Conservation (phyloP, 1,140 invertebrate genomes). For the Ceratoteleas bidentatus region DNA sequence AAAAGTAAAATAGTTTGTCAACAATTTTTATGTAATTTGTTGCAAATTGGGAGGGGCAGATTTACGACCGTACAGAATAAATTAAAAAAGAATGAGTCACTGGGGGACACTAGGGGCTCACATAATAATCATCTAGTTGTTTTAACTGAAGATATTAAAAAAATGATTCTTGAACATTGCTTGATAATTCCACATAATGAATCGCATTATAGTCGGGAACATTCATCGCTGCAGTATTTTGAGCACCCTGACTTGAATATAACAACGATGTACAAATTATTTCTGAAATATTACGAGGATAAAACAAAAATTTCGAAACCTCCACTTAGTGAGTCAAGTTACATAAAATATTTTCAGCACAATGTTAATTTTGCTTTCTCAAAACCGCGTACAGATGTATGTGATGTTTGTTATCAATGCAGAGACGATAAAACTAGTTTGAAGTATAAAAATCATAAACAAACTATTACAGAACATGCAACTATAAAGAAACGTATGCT, state of each 20-base stretch:
- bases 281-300: constrained; percentile 33
- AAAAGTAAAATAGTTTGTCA: constrained; percentile 26
- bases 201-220: constrained; percentile 36
- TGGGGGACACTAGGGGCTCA: constrained; percentile 35
- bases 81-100: constrained; percentile 39
- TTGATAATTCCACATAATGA: constrained; percentile 28
- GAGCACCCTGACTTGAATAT: constrained; percentile 40
- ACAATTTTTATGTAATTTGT: constrained; percentile 48
- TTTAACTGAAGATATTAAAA: constrained; percentile 50
- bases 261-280: constrained; percentile 26
- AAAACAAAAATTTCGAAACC: constrained; percentile 21
- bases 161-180: constrained; percentile 52
- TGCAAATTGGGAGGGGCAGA: constrained; percentile 39
- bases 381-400: constrained; percentile 42
- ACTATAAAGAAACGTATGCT: constrained; percentile 36
- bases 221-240: constrained; percentile 39
- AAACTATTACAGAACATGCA: constrained; percentile 11
- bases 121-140: constrained; percentile 45
- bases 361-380: constrained; percentile 35
- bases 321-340: constrained; percentile 38
- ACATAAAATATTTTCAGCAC: constrained; percentile 39
- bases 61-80: constrained; percentile 41
- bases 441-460: constrained; percentile 14
- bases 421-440: constrained; percentile 5
- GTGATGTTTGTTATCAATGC: constrained; percentile 39